These are phyloP conservation scores for Procambarus virginalis DNA, from an alignment of 1,140 invertebrate genomes.

Conservation along the genomic window DNA sequence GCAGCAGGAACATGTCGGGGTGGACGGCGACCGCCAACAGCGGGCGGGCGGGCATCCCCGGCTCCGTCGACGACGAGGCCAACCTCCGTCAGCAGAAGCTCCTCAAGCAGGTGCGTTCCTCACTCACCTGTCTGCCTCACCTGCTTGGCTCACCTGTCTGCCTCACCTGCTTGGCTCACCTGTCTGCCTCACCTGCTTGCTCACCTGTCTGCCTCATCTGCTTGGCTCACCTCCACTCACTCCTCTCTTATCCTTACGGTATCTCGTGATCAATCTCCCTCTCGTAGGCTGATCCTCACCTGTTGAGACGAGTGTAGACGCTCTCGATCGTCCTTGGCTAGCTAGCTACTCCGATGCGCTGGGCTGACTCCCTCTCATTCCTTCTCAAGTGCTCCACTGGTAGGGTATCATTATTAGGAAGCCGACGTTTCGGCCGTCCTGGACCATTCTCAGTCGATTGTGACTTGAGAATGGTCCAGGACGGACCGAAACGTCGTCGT, in stretches of 20 bases:
- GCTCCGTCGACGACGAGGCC: conserved; percentile 46
- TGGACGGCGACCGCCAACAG: conserved; percentile 10
- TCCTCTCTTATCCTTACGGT: neutral
- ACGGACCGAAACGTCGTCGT: too few species aligned
- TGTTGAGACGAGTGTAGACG: too few species aligned
- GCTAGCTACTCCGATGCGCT: too few species aligned
- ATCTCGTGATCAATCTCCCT: neutral
- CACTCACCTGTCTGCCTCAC: neutral
- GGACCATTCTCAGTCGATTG: too few species aligned
- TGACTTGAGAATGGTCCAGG: too few species aligned
- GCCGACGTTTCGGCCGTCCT: too few species aligned
- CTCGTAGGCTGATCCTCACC: neutral
- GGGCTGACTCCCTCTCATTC: too few species aligned
- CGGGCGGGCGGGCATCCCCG: conserved; percentile 13
- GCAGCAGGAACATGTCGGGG: conserved; percentile 25
- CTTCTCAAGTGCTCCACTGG: too few species aligned
- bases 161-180: neutral
- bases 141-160: neutral
- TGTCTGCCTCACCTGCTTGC: too few species aligned
- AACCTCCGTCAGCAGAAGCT: conserved; percentile 42
- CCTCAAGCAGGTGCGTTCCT: conserved; percentile 33
- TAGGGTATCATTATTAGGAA: too few species aligned
- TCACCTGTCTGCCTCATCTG: too few species aligned
- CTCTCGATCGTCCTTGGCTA: too few species aligned
- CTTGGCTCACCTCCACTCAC: neutral